Conservation (phyloP, 2,797 vertebrate species). For the Artibeus lituratus region DNA sequence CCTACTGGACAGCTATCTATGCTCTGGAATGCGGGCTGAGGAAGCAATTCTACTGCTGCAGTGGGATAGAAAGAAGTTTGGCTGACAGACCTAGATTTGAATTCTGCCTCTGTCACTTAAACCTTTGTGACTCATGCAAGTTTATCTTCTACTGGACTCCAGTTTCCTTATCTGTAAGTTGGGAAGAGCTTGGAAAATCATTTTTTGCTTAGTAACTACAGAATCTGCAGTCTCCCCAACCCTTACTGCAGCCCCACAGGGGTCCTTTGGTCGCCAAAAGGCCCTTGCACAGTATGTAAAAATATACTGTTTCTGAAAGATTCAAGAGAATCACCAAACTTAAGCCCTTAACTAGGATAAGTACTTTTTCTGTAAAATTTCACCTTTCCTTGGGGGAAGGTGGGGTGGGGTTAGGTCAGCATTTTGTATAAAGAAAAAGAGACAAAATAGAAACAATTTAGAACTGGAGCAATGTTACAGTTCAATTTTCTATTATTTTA, state of each 20-base stretch:
- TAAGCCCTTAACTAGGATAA: neutral
- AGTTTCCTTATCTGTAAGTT: neutral
- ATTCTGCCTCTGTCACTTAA: neutral
- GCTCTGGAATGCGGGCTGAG: neutral
- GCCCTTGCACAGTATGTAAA: neutral
- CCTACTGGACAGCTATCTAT: neutral
- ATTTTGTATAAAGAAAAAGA: neutral
- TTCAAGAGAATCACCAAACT: neutral
- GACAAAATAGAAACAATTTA: neutral
- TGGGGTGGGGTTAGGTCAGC: neutral
- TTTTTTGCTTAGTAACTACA: neutral
- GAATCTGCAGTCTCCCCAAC: neutral
- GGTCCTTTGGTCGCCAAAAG: neutral
- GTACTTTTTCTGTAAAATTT: slow-evolving; percentile 29
- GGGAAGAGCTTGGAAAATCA: neutral
- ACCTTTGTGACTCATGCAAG: neutral
- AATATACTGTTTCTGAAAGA: neutral
- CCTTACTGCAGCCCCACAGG: neutral
- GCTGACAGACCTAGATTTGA: neutral
- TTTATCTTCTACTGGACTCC: neutral
- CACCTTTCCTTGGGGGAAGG: neutral
- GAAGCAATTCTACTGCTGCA: neutral
- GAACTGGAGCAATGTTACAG: slow-evolving; percentile 10
- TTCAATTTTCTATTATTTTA: neutral
- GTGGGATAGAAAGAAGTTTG: neutral